Percentiles rank a stretch among this genome's conserved stretches.
Evolutionary conservation across 1,140 invertebrate species (phyloP).

Genomic region (Plutomurus gul): DNA sequence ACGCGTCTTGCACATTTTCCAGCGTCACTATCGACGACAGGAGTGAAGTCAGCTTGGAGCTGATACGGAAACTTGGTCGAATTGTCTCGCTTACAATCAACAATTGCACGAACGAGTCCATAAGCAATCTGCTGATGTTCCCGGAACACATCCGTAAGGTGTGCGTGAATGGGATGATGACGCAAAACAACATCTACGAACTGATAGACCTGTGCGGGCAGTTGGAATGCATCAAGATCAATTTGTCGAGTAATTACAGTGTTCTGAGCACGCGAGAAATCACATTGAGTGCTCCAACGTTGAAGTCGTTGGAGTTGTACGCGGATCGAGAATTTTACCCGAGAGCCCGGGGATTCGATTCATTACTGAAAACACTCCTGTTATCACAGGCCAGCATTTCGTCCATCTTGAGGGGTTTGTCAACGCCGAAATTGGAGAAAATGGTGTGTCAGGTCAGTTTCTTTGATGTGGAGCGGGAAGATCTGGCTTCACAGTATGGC

Average conservation of each 20-base stretch:
- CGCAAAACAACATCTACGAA: neutral
- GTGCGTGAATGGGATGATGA: neutral
- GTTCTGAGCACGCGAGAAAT: neutral
- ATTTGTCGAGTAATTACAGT: neutral
- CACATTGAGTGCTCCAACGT: neutral
- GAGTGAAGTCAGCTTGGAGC: neutral
- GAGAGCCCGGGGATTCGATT: neutral
- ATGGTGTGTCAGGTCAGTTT: neutral
- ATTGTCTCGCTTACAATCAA: neutral
- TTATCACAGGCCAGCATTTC: neutral
- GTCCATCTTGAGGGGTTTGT: neutral
- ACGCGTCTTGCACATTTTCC: neutral
- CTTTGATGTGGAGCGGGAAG: slow-evolving; percentile 9
- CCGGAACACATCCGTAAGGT: neutral
- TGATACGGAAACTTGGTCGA: neutral
- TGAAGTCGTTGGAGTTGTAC: neutral
- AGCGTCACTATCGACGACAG: neutral
- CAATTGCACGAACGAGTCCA: neutral
- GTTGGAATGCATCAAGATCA: neutral
- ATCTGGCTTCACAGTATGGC: neutral
- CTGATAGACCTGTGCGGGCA: neutral
- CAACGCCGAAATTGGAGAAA: neutral
- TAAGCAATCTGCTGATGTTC: neutral
- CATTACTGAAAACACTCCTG: neutral
- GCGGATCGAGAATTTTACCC: neutral